Evolutionary conservation across 1,140 invertebrate species (phyloP).

Genomic region (Arion vulgaris): DNA sequence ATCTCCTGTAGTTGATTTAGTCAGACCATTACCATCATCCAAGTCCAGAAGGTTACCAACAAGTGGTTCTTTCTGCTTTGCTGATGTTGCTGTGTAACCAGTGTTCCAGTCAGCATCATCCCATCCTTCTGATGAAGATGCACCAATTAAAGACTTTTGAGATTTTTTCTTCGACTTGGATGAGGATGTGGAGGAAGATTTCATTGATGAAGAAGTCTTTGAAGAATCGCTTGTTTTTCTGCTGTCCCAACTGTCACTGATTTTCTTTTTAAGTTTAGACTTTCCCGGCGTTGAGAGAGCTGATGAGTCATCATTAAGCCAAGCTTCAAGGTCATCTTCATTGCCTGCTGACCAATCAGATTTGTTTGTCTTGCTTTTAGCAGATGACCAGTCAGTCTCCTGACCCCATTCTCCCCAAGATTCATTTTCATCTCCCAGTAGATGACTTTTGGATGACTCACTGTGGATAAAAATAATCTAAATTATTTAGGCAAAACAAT

Average conservation of each 20-base stretch:
- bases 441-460: constrained; percentile 57
- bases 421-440: constrained; percentile 65
- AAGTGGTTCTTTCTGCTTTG: constrained; percentile 64
- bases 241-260: constrained; percentile 50
- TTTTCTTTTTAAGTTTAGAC: constrained; percentile 47
- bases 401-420: constrained; percentile 58
- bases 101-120: constrained; percentile 62
- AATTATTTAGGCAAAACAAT: too few species aligned
- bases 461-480: constrained; percentile 40
- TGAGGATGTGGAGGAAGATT: constrained; percentile 10
- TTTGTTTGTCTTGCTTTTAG: constrained; percentile 33
- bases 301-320: constrained; percentile 59
- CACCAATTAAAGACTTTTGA: constrained; percentile 48
- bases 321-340: constrained; percentile 63
- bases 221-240: constrained; percentile 48
- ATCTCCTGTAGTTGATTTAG: constrained; percentile 15
- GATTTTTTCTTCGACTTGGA: constrained; percentile 50
- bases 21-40: constrained; percentile 45
- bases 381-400: constrained; percentile 30
- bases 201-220: background rate
- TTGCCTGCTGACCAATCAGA: constrained; percentile 49
- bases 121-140: constrained; percentile 54
- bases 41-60: constrained; percentile 66
- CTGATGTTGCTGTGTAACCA: constrained; percentile 47
- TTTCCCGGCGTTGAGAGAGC: constrained; percentile 43